Percentiles rank a stretch among this genome's conserved stretches.
phyloP scores from a whole-genome alignment of 1,140 invertebrate genomes.

The Drosophila teissieri region DNA sequence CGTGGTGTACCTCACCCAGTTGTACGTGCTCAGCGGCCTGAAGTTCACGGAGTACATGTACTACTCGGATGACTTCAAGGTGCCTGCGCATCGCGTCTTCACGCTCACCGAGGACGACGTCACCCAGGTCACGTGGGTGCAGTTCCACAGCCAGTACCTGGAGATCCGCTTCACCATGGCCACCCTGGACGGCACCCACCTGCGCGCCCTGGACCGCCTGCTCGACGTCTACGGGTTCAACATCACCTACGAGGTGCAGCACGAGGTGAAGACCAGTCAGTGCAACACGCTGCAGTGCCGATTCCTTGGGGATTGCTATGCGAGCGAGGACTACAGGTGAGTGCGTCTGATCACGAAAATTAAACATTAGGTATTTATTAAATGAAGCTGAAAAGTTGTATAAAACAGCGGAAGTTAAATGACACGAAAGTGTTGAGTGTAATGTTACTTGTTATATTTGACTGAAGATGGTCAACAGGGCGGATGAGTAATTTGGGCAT shows the following conservation, averaged over 20 bases:
- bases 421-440: no score
- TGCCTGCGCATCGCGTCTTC: conserved; percentile 85
- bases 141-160: conserved; percentile 90
- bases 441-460: background rate
- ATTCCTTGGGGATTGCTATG: conserved; percentile 92
- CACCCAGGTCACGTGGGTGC: conserved; percentile 88
- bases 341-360: conserved; percentile 43
- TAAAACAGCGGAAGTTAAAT: no score
- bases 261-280: conserved; percentile 86
- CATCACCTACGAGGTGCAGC: conserved; percentile 93
- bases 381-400: background rate
- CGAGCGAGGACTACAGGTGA: conserved; percentile 89
- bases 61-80: conserved; percentile 89
- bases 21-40: conserved; percentile 92
- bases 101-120: conserved; percentile 89
- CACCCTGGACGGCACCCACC: conserved; percentile 91
- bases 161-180: conserved; percentile 91
- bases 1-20: conserved; percentile 94
- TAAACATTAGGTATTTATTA: background rate
- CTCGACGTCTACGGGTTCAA: conserved; percentile 96
- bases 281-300: conserved; percentile 93
- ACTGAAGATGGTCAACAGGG: background rate
- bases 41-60: conserved; percentile 93
- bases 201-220: conserved; percentile 91
- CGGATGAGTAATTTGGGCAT: background rate